phyloP scores from a whole-genome alignment of 2,888 invertebrate species.

The Cataglyphis cursor region DNA sequence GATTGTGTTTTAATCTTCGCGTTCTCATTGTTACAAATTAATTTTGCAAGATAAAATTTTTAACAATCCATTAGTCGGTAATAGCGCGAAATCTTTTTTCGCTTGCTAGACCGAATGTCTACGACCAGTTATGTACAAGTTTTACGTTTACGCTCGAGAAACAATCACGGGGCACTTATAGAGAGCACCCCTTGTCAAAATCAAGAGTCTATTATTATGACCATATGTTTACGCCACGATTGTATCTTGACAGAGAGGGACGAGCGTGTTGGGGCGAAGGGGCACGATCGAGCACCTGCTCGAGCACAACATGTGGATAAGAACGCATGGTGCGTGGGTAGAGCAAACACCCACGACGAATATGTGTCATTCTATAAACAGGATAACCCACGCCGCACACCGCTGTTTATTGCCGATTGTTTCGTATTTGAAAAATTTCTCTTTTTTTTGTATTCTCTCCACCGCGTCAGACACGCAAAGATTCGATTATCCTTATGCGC shows the following conservation, averaged over 20 bases:
- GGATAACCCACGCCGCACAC: conserved; percentile 46
- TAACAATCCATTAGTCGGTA: background rate
- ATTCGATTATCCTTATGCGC: conserved; percentile 16
- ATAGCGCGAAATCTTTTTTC: conserved; percentile 27
- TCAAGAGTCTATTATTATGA: conserved; percentile 86
- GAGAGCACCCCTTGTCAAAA: conserved; percentile 83
- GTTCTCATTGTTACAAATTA: background rate
- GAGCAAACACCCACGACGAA: conserved; percentile 77
- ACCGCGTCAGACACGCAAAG: conserved; percentile 6
- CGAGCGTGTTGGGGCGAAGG: conserved; percentile 57
- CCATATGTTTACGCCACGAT: conserved; percentile 85
- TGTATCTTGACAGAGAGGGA: conserved; percentile 81
- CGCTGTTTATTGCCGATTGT: conserved; percentile 53
- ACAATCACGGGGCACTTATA: conserved; percentile 81
- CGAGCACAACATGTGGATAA: conserved; percentile 70
- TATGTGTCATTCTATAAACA: conserved; percentile 84
- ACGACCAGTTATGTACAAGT: conserved; percentile 41
- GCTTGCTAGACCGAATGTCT: conserved; percentile 41
- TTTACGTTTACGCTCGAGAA: conserved; percentile 70
- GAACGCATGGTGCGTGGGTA: conserved; percentile 75
- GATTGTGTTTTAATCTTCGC: background rate
- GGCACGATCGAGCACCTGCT: conserved; percentile 74
- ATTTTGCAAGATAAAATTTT: background rate
- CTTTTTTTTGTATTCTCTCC: background rate
- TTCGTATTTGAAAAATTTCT: conserved; percentile 12